Evolutionary conservation across 2,797 vertebrate species (phyloP).

Genomic region (Merluccius polli): DNA sequence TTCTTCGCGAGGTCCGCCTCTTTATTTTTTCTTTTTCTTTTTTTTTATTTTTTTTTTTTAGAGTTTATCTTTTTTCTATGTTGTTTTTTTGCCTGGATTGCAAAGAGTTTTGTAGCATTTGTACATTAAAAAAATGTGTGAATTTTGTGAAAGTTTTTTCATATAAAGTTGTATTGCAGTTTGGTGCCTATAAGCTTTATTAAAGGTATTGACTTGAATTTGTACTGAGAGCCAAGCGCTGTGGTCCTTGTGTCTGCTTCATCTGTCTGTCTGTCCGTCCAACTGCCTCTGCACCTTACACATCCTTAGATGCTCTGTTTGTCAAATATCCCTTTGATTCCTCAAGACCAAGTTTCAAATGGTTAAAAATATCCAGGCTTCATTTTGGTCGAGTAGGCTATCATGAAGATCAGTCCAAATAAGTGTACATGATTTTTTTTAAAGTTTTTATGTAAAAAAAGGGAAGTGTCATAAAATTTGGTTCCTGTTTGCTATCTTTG

Average conservation of each 20-base stretch:
- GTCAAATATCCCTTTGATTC: conserved; percentile 87
- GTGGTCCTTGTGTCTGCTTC: conserved; percentile 98
- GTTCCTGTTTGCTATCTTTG: conserved; percentile 3
- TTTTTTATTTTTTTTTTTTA: conserved; percentile 39
- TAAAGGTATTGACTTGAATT: conserved; percentile 94
- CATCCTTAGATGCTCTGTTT: conserved; percentile 80
- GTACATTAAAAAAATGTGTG: conserved; percentile 79
- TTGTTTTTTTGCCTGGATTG: conserved; percentile 74
- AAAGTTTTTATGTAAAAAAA: conserved; percentile 5
- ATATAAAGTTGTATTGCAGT: conserved; percentile 90
- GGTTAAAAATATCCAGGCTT: conserved; percentile 14
- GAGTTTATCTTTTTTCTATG: conserved; percentile 59
- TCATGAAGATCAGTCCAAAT: conserved; percentile 13
- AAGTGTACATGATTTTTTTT: background rate
- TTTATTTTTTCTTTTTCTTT: conserved; percentile 27
- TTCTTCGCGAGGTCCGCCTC: conserved; percentile 60
- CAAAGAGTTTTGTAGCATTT: conserved; percentile 76
- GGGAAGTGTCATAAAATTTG: conserved; percentile 8
- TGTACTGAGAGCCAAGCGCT: conserved; percentile 79
- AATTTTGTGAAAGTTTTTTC: conserved; percentile 81
- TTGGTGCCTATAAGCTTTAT: conserved; percentile 93
- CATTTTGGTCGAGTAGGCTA: background rate
- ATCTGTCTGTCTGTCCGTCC: conserved; percentile 78
- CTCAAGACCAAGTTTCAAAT: conserved; percentile 3
- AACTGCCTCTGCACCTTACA: conserved; percentile 81